These are phyloP conservation scores for Solenopsis fugax DNA, from an alignment of 1,140 invertebrate species.

Conservation along the genomic window DNA sequence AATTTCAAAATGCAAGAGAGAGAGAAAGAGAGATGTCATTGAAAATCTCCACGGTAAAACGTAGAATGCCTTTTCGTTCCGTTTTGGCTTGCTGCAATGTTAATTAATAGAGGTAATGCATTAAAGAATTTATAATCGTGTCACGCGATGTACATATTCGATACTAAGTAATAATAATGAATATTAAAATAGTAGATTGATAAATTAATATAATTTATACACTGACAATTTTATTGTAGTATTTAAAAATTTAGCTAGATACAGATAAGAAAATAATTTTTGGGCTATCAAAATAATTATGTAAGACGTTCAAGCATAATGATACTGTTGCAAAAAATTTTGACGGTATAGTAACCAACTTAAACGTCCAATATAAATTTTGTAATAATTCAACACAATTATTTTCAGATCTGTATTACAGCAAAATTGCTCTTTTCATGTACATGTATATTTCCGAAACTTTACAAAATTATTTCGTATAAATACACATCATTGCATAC, in stretches of 20 bases:
- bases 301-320: too few relatives aligned
- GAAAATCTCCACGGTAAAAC: neutral
- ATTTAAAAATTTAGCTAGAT: too few relatives aligned
- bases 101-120: neutral
- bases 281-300: too few relatives aligned
- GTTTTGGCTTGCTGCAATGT: neutral
- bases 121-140: neutral
- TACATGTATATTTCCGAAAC: neutral
- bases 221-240: too few relatives aligned
- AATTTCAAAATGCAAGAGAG: constrained; percentile 69
- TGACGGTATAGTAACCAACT: too few relatives aligned
- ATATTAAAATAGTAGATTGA: neutral
- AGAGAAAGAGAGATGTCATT: constrained; percentile 37
- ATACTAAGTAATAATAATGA: neutral
- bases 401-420: too few relatives aligned
- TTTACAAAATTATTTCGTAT: neutral
- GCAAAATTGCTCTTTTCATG: too few relatives aligned
- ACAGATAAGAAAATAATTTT: too few relatives aligned
- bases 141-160: neutral
- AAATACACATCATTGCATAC: neutral
- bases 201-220: neutral
- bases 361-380: too few relatives aligned
- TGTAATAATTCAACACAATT: too few relatives aligned
- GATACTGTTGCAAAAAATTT: too few relatives aligned
- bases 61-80: neutral